Conservation (phyloP, 2,888 invertebrate genomes). For the Apoderus coryli region DNA sequence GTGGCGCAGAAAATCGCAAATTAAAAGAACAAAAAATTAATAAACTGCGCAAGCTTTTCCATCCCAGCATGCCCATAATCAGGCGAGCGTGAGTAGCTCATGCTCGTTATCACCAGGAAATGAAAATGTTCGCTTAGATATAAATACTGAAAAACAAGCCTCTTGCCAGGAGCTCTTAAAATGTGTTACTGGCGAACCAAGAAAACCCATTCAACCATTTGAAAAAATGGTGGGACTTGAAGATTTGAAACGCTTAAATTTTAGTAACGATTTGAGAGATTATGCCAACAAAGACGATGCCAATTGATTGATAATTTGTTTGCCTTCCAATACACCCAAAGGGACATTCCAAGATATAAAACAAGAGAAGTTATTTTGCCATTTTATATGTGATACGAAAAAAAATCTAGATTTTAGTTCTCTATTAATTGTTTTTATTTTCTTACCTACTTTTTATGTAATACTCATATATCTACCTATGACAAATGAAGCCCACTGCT, state of each 20-base stretch:
- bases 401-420: no score
- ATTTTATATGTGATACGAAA: no score
- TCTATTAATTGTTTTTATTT: no score
- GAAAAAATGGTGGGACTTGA: constrained; percentile 2
- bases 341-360: constrained; percentile 1
- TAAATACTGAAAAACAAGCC: neutral
- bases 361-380: no score
- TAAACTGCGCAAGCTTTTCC: constrained; percentile 1
- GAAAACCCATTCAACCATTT: constrained; percentile 1
- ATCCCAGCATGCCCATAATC: constrained; percentile 2
- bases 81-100: constrained; percentile 2
- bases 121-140: constrained; percentile 3
- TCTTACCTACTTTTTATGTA: no score
- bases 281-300: constrained; percentile 1
- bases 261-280: constrained; percentile 2
- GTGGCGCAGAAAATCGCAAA: constrained; percentile 2
- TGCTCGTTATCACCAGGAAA: constrained; percentile 1
- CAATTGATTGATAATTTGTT: constrained; percentile 1
- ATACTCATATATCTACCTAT: no score
- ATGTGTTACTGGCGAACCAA: constrained; percentile 2
- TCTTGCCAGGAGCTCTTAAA: constrained; percentile 3
- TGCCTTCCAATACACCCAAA: constrained; percentile 2
- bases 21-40: constrained; percentile 3
- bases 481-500: no score
- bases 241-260: constrained; percentile 3